Evolutionary conservation across 2,888 invertebrate genomes (phyloP), one percentile per base, ranked within the genome.

Genomic region (Rhingia campestris): DNA sequence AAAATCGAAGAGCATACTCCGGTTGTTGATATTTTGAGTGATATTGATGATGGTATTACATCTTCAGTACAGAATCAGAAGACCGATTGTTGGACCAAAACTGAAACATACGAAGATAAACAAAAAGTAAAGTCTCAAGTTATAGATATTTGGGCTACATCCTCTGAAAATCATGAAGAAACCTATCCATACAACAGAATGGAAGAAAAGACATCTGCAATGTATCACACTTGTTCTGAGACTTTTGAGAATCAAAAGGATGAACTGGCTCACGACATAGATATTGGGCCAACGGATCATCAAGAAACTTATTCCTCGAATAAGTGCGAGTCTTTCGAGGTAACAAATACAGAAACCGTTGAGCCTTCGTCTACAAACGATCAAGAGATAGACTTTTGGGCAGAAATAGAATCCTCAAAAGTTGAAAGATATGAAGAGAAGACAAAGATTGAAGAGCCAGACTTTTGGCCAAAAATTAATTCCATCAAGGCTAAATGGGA

Each of bases 381-480:
- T 14, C 14, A 49, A 45, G 33, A 56, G 2, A 41, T 30, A 7
- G 72, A 79, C 33, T 66, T 66, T 45, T 70, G 49, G 77, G 59
- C 67, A 3, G 86, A 87, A 14, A 53, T 90, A 7, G 87, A 89
- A 64, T 87, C 88, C 1, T 88, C 90, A 7, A 88, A 87, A 10
- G 88, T 88, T 1, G 88, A 86, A 47, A 89, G 89, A 0, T 5
- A 22, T 7, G 10, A 4, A 32, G 22, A 33, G 49, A 59, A 10
- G 10, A 73, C 45, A n/a, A 45, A 45, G 41, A 64, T 51, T 6
- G 75, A 87, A 5, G 87, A 88, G 4, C 30, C 82, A 2, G 88
- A 89, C 67, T 88, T 88, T 63, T 89, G 90, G 90, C 86, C 87
- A 0, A 76, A 88, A 39, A 88, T 86, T 33, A 86, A 87, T 30